phyloP scores from a whole-genome alignment of 2,113 vertebrate species.

The Cercocebus atys region DNA sequence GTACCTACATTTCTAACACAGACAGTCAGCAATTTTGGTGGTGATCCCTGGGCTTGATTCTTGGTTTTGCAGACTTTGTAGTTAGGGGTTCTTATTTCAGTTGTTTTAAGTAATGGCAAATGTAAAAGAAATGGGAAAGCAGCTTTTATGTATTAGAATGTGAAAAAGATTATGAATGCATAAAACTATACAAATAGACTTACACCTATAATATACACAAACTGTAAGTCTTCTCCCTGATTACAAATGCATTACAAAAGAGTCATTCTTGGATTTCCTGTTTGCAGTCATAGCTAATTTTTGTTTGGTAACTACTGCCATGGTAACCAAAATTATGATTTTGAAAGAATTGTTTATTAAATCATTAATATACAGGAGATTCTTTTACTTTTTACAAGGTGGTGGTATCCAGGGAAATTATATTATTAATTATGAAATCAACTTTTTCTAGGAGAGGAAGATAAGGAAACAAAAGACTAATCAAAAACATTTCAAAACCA shows the following conservation, averaged over 20 bases:
- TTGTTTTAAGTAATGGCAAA: slow-evolving; percentile 43
- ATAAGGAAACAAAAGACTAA: not conserved
- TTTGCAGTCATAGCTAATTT: slow-evolving; percentile 68
- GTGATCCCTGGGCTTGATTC: not conserved
- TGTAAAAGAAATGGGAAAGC: slow-evolving; percentile 21
- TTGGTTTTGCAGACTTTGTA: slow-evolving; percentile 15
- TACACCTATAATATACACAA: slow-evolving; percentile 9
- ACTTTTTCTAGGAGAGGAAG: not conserved
- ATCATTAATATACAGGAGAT: slow-evolving; percentile 8
- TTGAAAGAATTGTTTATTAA: not conserved
- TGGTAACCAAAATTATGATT: slow-evolving; percentile 73
- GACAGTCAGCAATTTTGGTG: not conserved
- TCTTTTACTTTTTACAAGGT: slow-evolving; percentile 23
- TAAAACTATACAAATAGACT: not conserved
- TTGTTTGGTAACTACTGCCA: slow-evolving; percentile 77
- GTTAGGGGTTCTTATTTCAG: slow-evolving; percentile 5
- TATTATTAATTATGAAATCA: slow-evolving; percentile 12
- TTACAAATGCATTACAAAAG: slow-evolving; percentile 42
- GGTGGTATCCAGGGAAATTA: not conserved
- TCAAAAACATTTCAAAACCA: not conserved
- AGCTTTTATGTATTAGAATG: not conserved
- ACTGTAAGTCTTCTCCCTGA: slow-evolving; percentile 16
- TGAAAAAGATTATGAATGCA: not conserved
- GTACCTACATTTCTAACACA: not conserved
- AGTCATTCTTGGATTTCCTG: slow-evolving; percentile 73